A percentile compares a stretch with the other conserved stretches of the same genome.
Evolutionary conservation across 2,888 invertebrate genomes (phyloP).

Genomic region (Himalopsyche japonica): DNA sequence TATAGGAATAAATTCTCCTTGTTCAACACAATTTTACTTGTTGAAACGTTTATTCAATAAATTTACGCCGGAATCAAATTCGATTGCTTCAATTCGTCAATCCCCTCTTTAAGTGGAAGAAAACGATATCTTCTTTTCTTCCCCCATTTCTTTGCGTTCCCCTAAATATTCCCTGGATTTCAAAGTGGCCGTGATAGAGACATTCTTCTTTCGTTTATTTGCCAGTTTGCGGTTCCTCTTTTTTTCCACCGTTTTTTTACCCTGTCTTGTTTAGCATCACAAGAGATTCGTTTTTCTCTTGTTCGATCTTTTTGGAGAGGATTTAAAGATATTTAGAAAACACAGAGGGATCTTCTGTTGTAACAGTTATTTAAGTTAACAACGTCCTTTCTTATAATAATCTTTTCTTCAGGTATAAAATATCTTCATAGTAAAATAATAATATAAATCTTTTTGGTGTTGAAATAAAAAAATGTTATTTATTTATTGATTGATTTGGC

Average conservation of each 20-base stretch:
- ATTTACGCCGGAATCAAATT: background rate
- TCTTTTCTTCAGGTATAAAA: background rate
- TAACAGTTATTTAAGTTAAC: background rate
- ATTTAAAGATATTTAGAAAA: background rate
- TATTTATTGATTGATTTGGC: too few relatives aligned
- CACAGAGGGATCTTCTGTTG: background rate
- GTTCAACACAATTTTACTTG: too few relatives aligned
- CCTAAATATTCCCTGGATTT: constrained; percentile 6
- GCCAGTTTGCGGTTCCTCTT: constrained; percentile 18
- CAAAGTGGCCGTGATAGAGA: constrained; percentile 36
- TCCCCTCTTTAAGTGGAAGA: background rate
- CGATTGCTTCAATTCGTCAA: background rate
- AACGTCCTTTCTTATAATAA: background rate
- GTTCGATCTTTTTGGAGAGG: background rate
- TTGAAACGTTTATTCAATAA: background rate
- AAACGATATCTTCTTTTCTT: constrained; percentile 11
- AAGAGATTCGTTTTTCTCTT: background rate
- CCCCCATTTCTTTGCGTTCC: constrained; percentile 8
- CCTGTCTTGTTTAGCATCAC: background rate
- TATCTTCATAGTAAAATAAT: too few relatives aligned
- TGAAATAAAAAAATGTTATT: too few relatives aligned
- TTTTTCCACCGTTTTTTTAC: background rate
- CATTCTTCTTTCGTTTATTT: constrained; percentile 33
- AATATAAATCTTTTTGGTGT: too few relatives aligned
- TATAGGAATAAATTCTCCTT: too few relatives aligned